Evolutionary conservation across 2,113 vertebrate genomes (phyloP).

Genomic region (Mormyrus lacerda): DNA sequence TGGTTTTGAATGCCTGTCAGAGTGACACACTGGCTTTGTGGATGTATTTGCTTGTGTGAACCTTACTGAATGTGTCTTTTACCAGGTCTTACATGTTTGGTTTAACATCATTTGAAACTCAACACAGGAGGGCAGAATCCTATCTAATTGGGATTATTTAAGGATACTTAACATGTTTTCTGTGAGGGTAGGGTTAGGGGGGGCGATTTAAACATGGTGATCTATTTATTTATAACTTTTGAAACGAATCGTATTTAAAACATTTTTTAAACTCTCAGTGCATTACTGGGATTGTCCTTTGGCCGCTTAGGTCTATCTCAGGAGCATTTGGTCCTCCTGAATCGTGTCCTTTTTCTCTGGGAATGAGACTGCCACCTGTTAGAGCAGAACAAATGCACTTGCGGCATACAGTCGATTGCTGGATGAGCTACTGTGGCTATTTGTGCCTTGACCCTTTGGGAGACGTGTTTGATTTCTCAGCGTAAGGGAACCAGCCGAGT

Average conservation of each 20-base stretch:
- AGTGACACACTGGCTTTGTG: not conserved
- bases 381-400: not conserved
- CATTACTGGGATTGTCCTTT: not conserved
- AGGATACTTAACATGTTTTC: not conserved
- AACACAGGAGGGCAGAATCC: not conserved
- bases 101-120: not conserved
- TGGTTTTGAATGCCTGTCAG: not conserved
- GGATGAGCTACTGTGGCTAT: not conserved
- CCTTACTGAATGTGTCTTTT: not conserved
- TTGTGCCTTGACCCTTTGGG: not conserved
- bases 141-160: not conserved
- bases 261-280: not conserved
- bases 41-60: not conserved
- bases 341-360: not conserved
- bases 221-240: not conserved
- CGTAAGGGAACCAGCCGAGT: not conserved
- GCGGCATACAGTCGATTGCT: not conserved
- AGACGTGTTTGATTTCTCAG: not conserved
- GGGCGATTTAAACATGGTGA: not conserved
- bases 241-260: not conserved
- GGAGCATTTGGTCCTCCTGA: not conserved
- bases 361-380: not conserved
- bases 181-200: not conserved
- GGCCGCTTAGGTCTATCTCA: not conserved
- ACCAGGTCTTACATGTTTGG: not conserved